A percentile compares a stretch with the other conserved stretches of the same genome.
Evolutionary conservation across 2,113 vertebrate species (phyloP).

Genomic region (Gymnocephalus cernua): DNA sequence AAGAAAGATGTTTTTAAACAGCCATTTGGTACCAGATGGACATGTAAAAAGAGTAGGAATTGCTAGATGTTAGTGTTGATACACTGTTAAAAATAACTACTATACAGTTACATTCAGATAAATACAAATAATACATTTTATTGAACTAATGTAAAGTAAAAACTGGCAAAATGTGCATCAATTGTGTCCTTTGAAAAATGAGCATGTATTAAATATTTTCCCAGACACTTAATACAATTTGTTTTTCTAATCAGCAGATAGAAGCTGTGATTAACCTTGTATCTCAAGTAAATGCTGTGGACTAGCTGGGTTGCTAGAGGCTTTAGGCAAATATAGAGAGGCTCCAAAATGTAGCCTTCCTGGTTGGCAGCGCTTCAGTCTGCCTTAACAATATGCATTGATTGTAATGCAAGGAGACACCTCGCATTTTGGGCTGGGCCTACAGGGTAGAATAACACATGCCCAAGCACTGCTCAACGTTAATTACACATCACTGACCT

Average conservation of each 20-base stretch:
- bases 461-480: conserved; percentile 25
- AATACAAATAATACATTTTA: neutral
- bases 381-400: conserved; percentile 50
- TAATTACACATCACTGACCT: conserved; percentile 68
- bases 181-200: conserved; percentile 38
- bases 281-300: conserved; percentile 42
- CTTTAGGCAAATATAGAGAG: conserved; percentile 41
- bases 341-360: conserved; percentile 50
- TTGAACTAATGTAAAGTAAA: neutral
- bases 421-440: conserved; percentile 13
- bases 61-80: neutral
- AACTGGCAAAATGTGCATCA: conserved; percentile 6
- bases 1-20: neutral
- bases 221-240: conserved; percentile 51
- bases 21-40: neutral
- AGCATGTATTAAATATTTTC: conserved; percentile 59
- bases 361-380: conserved; percentile 33
- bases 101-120: neutral
- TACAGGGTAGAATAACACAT: conserved; percentile 29
- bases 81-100: neutral
- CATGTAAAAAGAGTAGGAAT: neutral
- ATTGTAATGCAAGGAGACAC: conserved; percentile 50
- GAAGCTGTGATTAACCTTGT: conserved; percentile 70
- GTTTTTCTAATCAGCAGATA: conserved; percentile 73
- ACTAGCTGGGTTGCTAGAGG: conserved; percentile 64